Conservation (phyloP, 2,888 invertebrate species). For the Caenorhabditis japonica region DNA sequence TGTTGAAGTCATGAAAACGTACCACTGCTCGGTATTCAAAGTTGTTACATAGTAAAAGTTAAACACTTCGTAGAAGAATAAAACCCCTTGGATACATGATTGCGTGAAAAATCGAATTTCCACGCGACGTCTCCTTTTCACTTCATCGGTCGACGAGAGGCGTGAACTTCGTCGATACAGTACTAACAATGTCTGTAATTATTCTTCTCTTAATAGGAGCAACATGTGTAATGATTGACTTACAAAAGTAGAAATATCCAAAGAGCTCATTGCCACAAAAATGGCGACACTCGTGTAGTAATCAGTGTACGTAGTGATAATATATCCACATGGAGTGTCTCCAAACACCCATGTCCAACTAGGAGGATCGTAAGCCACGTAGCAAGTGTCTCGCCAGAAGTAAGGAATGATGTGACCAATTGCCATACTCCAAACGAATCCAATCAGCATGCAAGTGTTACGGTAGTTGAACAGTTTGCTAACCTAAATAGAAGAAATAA, state of each 20-base stretch:
- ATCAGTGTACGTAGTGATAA: slow-evolving; percentile 54
- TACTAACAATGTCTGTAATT: slow-evolving; percentile 34
- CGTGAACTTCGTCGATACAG: slow-evolving; percentile 22
- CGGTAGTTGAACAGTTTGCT: slow-evolving; percentile 32
- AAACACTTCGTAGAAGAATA: slow-evolving; percentile 55
- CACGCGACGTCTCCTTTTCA: slow-evolving; percentile 19
- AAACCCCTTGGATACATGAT: slow-evolving; percentile 44
- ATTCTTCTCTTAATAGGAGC: background rate
- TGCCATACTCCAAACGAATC: slow-evolving; percentile 54
- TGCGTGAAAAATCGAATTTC: slow-evolving; percentile 54
- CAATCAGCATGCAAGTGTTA: slow-evolving; percentile 47
- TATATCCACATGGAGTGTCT: slow-evolving; percentile 46
- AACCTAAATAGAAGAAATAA: background rate
- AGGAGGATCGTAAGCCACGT: slow-evolving; percentile 44
- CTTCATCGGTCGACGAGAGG: slow-evolving; percentile 10
- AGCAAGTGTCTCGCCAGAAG: slow-evolving; percentile 57
- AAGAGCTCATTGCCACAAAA: slow-evolving; percentile 44
- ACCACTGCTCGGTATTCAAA: slow-evolving; percentile 39
- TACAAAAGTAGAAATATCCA: slow-evolving; percentile 54
- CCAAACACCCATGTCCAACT: slow-evolving; percentile 55
- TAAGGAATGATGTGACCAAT: slow-evolving; percentile 55
- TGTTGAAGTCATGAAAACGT: slow-evolving; percentile 42
- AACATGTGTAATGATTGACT: slow-evolving; percentile 2
- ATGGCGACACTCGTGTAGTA: slow-evolving; percentile 56
- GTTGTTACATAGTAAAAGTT: slow-evolving; percentile 52